These are phyloP conservation scores for Pocillopora grandis DNA, from an alignment of 92 coral and sea anemone species.

Conservation along the genomic window DNA sequence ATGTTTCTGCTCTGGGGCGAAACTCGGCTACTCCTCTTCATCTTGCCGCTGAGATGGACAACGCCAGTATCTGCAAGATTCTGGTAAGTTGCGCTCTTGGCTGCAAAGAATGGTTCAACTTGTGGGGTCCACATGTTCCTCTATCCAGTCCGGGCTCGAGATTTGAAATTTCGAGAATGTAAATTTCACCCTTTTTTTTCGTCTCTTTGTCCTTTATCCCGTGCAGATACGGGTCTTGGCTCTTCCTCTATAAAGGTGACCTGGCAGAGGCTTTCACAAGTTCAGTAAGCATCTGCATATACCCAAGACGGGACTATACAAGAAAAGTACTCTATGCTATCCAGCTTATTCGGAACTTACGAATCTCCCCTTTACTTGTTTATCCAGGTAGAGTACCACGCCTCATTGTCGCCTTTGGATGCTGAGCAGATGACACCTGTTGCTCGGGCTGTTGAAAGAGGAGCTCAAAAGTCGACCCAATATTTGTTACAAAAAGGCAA, in stretches of 20 bases:
- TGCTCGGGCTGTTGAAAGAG: constrained; percentile 58
- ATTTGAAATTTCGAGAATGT: no score
- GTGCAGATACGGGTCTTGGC: no score
- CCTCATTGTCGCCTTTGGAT: constrained; percentile 16
- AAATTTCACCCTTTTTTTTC: no score
- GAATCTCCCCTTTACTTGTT: not conserved
- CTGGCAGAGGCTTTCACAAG: no score
- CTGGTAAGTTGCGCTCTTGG: constrained; percentile 26
- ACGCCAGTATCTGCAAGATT: constrained; percentile 42
- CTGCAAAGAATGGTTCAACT: not conserved
- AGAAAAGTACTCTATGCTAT: not conserved
- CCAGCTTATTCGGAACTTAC: not conserved
- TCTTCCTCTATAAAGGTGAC: no score
- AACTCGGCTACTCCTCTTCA: constrained; percentile 61
- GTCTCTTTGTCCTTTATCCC: no score
- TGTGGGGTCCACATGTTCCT: no score
- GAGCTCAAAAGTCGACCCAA: constrained; percentile 47
- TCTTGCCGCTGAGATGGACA: constrained; percentile 62
- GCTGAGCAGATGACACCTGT: constrained; percentile 59
- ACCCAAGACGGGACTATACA: not conserved
- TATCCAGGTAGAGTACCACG: constrained; percentile 43
- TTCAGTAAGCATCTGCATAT: no score
- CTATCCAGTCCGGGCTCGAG: no score
- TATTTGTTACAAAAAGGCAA: constrained; percentile 51
- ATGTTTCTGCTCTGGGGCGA: constrained; percentile 38